These are phyloP conservation scores for Melitaea cinxia DNA, from an alignment of 1,140 invertebrate genomes.

Conservation along the genomic window DNA sequence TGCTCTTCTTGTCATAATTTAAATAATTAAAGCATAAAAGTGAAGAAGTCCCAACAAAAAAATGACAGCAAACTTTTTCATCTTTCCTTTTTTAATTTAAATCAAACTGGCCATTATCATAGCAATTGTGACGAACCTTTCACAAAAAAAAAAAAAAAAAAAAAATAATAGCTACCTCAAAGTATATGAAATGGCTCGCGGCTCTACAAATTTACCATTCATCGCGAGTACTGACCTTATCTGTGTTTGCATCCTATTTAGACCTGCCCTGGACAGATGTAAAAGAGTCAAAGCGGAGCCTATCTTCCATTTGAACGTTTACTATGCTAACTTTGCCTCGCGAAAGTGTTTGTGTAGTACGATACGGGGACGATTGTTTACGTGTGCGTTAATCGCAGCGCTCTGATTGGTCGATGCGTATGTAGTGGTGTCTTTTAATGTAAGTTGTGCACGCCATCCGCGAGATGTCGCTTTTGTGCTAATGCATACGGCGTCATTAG, in stretches of 20 bases:
- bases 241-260: constrained; percentile 79
- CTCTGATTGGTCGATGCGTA: constrained; percentile 30
- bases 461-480: constrained; percentile 40
- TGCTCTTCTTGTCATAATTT: too few species aligned
- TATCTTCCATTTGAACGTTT: constrained; percentile 73
- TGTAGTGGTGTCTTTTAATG: constrained; percentile 33
- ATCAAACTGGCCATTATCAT: not conserved
- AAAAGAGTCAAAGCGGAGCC: constrained; percentile 73
- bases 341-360: constrained; percentile 30
- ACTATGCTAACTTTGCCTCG: constrained; percentile 55
- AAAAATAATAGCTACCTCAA: not conserved
- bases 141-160: too few species aligned
- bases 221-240: constrained; percentile 58
- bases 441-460: constrained; percentile 27
- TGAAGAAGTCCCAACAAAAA: too few species aligned
- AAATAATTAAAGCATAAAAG: too few species aligned
- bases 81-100: too few species aligned
- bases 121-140: not conserved
- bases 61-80: not conserved
- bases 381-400: constrained; percentile 17
- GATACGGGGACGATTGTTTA: constrained; percentile 1
- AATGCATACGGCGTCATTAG: constrained; percentile 49
- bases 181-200: constrained; percentile 27
- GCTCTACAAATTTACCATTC: constrained; percentile 70
- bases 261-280: constrained; percentile 61